A percentile compares a stretch with the other conserved stretches of the same genome.
These are phyloP conservation scores for Clitarchus hookeri DNA, from an alignment of 2,888 invertebrate genomes.

Conservation along the genomic window DNA sequence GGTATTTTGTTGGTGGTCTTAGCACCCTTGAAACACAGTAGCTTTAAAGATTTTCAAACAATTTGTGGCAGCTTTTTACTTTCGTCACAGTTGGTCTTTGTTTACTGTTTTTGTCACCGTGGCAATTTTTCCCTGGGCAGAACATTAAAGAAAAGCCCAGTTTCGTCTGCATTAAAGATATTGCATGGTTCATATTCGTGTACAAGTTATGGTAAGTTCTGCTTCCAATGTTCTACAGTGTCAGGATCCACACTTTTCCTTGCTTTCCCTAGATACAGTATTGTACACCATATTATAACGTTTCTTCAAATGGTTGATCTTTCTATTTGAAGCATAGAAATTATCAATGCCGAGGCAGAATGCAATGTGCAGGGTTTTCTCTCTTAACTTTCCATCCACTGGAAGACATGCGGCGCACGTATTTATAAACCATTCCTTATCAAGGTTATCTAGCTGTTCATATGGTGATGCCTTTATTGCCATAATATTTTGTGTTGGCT, in stretches of 20 bases:
- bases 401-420: too few species aligned
- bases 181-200: background rate
- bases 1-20: constrained; percentile 26
- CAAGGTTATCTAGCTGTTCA: too few species aligned
- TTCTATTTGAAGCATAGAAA: too few species aligned
- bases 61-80: constrained; percentile 32
- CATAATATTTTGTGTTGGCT: too few species aligned
- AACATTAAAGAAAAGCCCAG: constrained; percentile 3
- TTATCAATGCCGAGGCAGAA: background rate
- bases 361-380: too few species aligned
- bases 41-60: constrained; percentile 33
- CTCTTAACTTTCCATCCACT: too few species aligned
- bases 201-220: background rate
- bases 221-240: background rate
- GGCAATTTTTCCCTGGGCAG: background rate
- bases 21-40: constrained; percentile 26
- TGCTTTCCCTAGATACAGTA: background rate
- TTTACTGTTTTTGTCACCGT: constrained; percentile 15
- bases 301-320: too few species aligned
- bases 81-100: constrained; percentile 24
- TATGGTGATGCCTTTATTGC: too few species aligned
- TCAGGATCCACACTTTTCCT: background rate
- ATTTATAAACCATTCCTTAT: too few species aligned
- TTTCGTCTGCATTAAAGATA: constrained; percentile 20
- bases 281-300: background rate